Conservation (phyloP, 1,140 invertebrate genomes). For the Caenorhabditis briggsae region DNA sequence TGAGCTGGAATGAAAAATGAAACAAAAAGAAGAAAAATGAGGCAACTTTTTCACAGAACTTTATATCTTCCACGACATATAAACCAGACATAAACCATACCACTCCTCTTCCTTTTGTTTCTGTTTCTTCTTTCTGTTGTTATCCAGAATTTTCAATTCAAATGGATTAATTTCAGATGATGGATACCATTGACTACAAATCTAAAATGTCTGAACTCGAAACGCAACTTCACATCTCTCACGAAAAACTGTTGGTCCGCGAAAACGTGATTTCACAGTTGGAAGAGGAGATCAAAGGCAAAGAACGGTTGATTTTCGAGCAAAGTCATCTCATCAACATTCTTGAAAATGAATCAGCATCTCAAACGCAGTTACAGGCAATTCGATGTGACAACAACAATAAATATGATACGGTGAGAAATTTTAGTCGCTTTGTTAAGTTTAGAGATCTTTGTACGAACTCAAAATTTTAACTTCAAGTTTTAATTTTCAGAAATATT, state of each 20-base stretch:
- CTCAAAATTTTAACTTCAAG: no score
- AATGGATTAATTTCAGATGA: slow-evolving; percentile 5
- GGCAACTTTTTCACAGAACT: not conserved
- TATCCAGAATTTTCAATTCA: not conserved
- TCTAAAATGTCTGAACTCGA: slow-evolving; percentile 24
- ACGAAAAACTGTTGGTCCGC: slow-evolving; percentile 23
- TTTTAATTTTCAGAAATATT: no score
- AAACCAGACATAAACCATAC: slow-evolving; percentile 25
- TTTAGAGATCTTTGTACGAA: no score
- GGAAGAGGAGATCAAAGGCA: slow-evolving; percentile 57
- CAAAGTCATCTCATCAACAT: slow-evolving; percentile 55
- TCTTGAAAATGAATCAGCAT: slow-evolving; percentile 52
- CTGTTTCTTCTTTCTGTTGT: not conserved
- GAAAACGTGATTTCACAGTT: slow-evolving; percentile 55
- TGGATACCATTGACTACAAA: slow-evolving; percentile 21
- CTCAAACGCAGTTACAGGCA: slow-evolving; percentile 37
- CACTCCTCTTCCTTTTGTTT: not conserved
- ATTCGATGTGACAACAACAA: slow-evolving; percentile 53
- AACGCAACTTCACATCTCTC: not conserved
- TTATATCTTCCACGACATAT: not conserved
- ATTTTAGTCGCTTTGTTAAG: not conserved
- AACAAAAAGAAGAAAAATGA: not conserved
- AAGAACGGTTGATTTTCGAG: slow-evolving; percentile 53
- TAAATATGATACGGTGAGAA: slow-evolving; percentile 53
- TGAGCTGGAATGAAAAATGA: not conserved